These are phyloP conservation scores for Zygogramma bicolorata DNA, from an alignment of 2,888 invertebrate species.

Conservation along the genomic window DNA sequence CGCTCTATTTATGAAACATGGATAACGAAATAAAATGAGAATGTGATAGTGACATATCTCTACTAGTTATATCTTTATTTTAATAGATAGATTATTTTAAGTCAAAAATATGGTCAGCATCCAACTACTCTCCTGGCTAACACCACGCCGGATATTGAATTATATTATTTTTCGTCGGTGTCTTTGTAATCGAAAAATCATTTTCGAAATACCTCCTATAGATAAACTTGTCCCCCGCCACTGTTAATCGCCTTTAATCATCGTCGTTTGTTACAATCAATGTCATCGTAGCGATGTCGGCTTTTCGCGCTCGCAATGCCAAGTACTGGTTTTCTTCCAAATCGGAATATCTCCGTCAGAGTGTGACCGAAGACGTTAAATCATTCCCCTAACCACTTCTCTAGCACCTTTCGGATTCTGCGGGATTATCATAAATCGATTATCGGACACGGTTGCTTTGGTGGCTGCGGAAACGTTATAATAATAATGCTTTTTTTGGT, in stretches of 20 bases:
- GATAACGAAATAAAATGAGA: no score
- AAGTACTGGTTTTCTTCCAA: not conserved
- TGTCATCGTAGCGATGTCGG: conserved; percentile 37
- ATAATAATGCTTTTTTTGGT: not conserved
- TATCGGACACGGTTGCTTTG: not conserved
- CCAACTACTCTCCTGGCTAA: no score
- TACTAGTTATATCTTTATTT: no score
- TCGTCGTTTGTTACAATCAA: conserved; percentile 48
- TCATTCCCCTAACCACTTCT: not conserved
- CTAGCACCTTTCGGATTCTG: not conserved
- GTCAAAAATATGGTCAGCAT: no score
- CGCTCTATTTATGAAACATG: no score
- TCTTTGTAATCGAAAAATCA: no score
- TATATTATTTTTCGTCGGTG: no score
- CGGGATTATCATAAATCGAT: not conserved
- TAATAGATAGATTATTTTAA: no score
- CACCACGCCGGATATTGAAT: no score
- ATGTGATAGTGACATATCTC: no score
- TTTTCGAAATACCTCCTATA: no score
- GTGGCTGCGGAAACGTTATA: not conserved
- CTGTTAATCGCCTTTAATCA: conserved; percentile 43
- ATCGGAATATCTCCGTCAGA: not conserved
- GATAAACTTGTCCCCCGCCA: no score
- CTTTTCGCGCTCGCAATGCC: conserved; percentile 25
- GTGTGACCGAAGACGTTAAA: not conserved